Evolutionary conservation across 1,140 invertebrate genomes (phyloP), one percentile per base, ranked within the genome.

Genomic region (Lethrus apterus): DNA sequence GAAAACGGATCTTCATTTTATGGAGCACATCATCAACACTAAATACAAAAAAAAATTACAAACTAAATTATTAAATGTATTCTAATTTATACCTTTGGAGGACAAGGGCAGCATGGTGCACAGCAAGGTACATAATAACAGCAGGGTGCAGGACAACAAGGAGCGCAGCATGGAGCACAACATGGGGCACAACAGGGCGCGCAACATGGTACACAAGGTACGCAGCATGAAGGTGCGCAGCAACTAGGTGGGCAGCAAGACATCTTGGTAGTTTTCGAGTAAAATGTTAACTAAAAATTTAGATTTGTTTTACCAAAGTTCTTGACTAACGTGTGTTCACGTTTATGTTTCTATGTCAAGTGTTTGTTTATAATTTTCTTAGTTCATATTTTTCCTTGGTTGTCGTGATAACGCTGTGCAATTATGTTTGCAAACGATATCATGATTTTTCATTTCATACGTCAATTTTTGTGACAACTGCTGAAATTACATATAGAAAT

Each of bases 131-230:
- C n/a, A 26, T 26, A 34, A n/a, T n/a, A n/a, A n/a, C n/a, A n/a
- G n/a, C n/a, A n/a, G n/a, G n/a, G n/a, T n/a, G n/a, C n/a, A n/a
- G n/a, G n/a, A n/a, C n/a, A n/a, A n/a, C n/a, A n/a, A n/a, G n/a
- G n/a, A n/a, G n/a, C n/a, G 42, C 49, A 50, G 26, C 46, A 46
- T 19, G 51, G 47, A 8, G 48, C 44, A 35, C 52, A 56, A 32
- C 51, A 54, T 2, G 51, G 54, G 13, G 48, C 33, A 20, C 54
- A 56, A 43, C 51, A 56, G 17, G 48, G 48, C 26, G 44, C 48
- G 29, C 45, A 36, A 20, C 48, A 54, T 33, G 38, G 40, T 18
- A 35, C 24, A 23, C 52, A 54, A 30, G 48, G 48, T 14, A 13
- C 32, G 13, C 32, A 34, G 14, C 32, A n/a, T n/a, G n/a, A 8